Evolutionary conservation across 2,888 invertebrate genomes (phyloP), one percentile per base, ranked within the genome.

Genomic region (Euzophera pinguis): DNA sequence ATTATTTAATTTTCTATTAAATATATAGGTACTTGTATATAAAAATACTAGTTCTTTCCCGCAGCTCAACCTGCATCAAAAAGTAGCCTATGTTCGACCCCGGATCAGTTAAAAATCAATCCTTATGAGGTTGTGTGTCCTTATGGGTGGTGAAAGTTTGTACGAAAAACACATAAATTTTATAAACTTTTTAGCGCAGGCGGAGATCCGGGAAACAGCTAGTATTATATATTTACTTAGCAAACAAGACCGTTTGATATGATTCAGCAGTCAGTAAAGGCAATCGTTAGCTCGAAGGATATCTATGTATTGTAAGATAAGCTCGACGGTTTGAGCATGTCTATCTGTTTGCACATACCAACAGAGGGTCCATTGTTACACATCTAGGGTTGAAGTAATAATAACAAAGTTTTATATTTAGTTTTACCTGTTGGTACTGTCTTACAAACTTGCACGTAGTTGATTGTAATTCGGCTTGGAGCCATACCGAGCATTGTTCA

Each of bases 311-410:
- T 68, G 67, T 69, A 61, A 82, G 84, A 84, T 86, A 86, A 88
- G 81, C 76, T 59, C 66, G 60, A 63, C 71, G 75, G 75, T 78
- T 73, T 72, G 70, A 76, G 74, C 76, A 81, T 81, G 78, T 74
- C 78, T 86, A 83, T 84, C 84, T 86, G 82, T 88, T 86, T 85
- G 81, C 80, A 82, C 80, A 84, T 79, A 81, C 81, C 78, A 80
- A 88, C 85, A 86, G 79, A 79, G 75, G 72, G 69, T 63, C 81
- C 75, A 78, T 87, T 87, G 87, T 88, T 81, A 68, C 64, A 65
- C 69, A 32, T 45, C 67, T 73, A 79, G 81, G 81, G 79, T 79
- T 73, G 71, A 71, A 65, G 75, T 84, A 81, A 83, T 86, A 81
- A 82, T 84, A 79, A 71, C 76, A 74, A n/a, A 76, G 74, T 69